Base-by-base conservation (phyloP, 2,113 vertebrate species). In the Erythrocercus mccallii region DNA sequence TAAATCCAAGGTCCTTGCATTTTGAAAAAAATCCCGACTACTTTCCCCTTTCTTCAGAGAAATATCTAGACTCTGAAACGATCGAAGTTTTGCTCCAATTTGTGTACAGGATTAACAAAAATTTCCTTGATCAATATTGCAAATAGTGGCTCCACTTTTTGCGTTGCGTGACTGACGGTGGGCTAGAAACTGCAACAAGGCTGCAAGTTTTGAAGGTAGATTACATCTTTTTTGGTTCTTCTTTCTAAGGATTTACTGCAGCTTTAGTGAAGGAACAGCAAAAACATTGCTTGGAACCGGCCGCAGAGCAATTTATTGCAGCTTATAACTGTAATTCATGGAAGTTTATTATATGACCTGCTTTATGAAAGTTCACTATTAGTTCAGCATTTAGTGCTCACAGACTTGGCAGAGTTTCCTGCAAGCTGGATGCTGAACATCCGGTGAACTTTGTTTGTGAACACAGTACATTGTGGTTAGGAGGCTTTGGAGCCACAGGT, bases 291-390 rank as follows among this genome's bases (percentile, higher is more conserved):
- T 94, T 78, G 57, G 60, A 91, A 81, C 53, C 53, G 82, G 81
- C 38, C 0, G 0, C 25, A 57, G 61, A 91, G 73, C 78, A 92
- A 95, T 92, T 96, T 94, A 91, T 65, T 89, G 62, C 77, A 72
- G 45, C 61, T 87, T 94, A 58, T n/a, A 77, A 57, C n/a, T 37
- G 73, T 76, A 96, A 94, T 61, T 92, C 61, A 72, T 79, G 78
- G 45, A 77, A 61, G 37, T 91, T 95, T 81, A 84, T 95, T 88
- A 28, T 65, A 69, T 85, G 89, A 90, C 78, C 73, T 1, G 2
- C 91, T 92, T 61, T 73, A 87, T 92, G 58, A 31, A 96, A 85
- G 91, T 95, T 95, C 86, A 79, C 40, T 81, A 84, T 91, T 93
- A 92, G 83, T 92, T 96, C 93, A 96, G 23, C 81, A n/a, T 94